Conservation (phyloP, 2,888 invertebrate genomes). For the Sarcophaga caerulescens region DNA sequence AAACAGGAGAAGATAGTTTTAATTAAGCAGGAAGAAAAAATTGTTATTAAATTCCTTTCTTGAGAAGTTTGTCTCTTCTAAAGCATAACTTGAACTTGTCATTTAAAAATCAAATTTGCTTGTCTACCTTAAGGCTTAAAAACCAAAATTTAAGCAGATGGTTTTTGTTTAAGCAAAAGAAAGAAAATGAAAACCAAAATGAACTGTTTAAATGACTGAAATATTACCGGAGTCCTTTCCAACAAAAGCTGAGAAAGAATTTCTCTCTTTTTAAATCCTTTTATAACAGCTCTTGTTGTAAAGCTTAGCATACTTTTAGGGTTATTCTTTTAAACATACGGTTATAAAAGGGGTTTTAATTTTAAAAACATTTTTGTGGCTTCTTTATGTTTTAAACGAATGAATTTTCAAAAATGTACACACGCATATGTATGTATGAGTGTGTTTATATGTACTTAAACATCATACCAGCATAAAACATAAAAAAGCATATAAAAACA, state of each 20-base stretch:
- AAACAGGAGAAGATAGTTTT: no score
- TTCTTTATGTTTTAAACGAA: slow-evolving; percentile 26
- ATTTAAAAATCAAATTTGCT: neutral
- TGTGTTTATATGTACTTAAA: no score
- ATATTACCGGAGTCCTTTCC: slow-evolving; percentile 37
- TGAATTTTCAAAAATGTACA: no score
- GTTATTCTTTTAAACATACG: neutral
- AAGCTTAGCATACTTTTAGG: slow-evolving; percentile 34
- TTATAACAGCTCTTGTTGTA: slow-evolving; percentile 17
- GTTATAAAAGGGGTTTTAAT: slow-evolving; percentile 12
- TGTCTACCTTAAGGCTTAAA: slow-evolving; percentile 21
- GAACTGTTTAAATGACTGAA: slow-evolving; percentile 32
- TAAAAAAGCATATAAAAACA: no score
- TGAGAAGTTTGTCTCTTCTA: no score
- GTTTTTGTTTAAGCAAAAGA: neutral
- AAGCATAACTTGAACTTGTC: slow-evolving; percentile 38
- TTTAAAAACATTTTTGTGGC: slow-evolving; percentile 56
- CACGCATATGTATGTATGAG: no score
- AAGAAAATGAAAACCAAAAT: slow-evolving; percentile 10
- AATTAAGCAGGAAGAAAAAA: no score
- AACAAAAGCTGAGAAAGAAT: neutral
- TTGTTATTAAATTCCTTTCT: no score
- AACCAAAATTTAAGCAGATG: neutral
- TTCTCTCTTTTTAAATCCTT: slow-evolving; percentile 28
- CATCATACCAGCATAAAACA: no score